Evolutionary conservation across 2,888 invertebrate genomes (phyloP), one percentile per base, ranked within the genome.

Genomic region (Venusia cambrica): DNA sequence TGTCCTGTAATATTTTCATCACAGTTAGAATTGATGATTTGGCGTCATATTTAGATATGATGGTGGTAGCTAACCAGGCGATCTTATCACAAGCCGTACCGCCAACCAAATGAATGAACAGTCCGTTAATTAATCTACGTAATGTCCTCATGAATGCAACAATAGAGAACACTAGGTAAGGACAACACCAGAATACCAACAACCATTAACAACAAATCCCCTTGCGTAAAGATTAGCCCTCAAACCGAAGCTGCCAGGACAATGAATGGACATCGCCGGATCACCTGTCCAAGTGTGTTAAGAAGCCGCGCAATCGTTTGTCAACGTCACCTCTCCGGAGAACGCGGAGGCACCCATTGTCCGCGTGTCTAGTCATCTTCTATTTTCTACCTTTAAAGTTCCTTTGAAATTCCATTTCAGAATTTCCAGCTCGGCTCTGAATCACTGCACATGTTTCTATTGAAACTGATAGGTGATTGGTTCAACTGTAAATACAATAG

Each of bases 201-300:
- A 24, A 44, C 45, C 43, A 45, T 45, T 45, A 38, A 47, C 45
- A 37, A 40, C 36, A 39, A 47, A 38, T 38, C 46, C 33, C 47
- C 18, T 52, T 58, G 51, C 57, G 55, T 48, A 46, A 52, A 54
- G 51, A 59, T 57, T 46, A 49, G 47, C 48, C 47, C 51, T 48
- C 48, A 51, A 56, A 56, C 53, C 52, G 50, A 62, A 49, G 60
- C 57, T 60, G 56, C 45, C 55, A 49, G 58, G 61, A 61, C 73
- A 69, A 73, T 71, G 69, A 69, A 74, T 70, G 70, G 73, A 58
- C 73, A 68, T 59, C 57, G 51, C 61, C 63, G 71, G 68, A 77
- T 79, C 79, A 78, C 78, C 80, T 77, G 77, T 77, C 77, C 65
- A 64, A 72, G 69, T 71, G 68, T 73, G 73, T 66, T 63, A 54